Evolutionary conservation across 2,797 vertebrate species (phyloP).

Genomic region (Malacoraja senta): DNA sequence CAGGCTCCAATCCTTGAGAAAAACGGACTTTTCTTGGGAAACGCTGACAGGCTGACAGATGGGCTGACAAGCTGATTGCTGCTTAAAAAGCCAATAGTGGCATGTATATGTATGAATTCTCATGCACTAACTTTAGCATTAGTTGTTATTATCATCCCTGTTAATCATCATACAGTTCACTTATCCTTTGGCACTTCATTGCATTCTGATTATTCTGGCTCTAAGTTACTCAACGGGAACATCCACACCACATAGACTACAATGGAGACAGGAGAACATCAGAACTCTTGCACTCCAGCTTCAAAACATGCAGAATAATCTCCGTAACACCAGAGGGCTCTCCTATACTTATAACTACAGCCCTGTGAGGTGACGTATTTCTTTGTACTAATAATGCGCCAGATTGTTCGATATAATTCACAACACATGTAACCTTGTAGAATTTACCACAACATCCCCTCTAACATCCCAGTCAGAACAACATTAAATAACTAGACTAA

Average conservation of each 20-base stretch:
- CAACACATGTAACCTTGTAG: background rate
- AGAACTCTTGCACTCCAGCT: background rate
- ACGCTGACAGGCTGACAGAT: background rate
- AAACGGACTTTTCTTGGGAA: background rate
- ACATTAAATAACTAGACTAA: background rate
- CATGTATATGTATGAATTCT: constrained; percentile 2
- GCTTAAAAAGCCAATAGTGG: background rate
- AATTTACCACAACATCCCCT: background rate
- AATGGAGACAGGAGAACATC: background rate
- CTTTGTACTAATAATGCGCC: background rate
- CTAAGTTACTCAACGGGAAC: background rate
- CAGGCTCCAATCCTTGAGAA: background rate
- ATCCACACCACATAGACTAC: background rate
- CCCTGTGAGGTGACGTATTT: background rate
- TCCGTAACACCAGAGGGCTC: constrained; percentile 8
- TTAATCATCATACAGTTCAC: constrained; percentile 7
- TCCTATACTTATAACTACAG: background rate
- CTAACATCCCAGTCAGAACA: background rate
- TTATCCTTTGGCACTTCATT: background rate
- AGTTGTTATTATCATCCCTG: background rate
- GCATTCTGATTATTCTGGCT: background rate
- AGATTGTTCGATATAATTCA: background rate
- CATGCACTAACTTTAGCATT: background rate
- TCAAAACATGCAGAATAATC: background rate
- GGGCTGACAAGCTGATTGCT: background rate